Evolutionary conservation across 2,797 vertebrate genomes (phyloP).

Genomic region (Sebastes steindachneri): DNA sequence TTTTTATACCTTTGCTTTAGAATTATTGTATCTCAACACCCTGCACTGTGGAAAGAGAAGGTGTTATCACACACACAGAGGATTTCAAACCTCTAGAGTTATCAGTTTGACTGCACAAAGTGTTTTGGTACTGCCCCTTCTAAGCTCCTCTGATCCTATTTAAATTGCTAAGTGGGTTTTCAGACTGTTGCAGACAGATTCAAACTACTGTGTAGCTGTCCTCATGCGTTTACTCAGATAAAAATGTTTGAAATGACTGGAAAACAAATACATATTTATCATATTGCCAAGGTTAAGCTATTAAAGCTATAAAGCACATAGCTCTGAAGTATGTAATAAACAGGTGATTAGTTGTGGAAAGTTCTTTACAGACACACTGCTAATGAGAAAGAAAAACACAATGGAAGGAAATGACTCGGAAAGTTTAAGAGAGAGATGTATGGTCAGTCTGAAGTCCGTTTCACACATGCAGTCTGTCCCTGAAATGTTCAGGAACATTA

Average conservation of each 20-base stretch:
- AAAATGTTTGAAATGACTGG: slow-evolving; percentile 15
- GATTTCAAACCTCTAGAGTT: slow-evolving; percentile 64
- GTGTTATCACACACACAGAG: slow-evolving; percentile 58
- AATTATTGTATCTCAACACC: slow-evolving; percentile 37
- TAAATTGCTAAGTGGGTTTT: slow-evolving; percentile 67
- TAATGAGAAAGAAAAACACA: neutral
- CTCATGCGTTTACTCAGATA: slow-evolving; percentile 17
- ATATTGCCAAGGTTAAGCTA: neutral
- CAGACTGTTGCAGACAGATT: slow-evolving; percentile 39
- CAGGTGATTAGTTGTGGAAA: neutral
- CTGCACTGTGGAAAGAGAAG: slow-evolving; percentile 37
- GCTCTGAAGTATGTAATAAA: neutral
- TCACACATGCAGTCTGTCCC: neutral
- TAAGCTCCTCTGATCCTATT: slow-evolving; percentile 73
- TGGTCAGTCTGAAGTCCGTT: neutral
- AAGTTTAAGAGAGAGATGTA: neutral
- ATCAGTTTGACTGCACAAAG: slow-evolving; percentile 70
- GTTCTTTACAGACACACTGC: neutral
- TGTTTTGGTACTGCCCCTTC: slow-evolving; percentile 63
- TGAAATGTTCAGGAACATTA: neutral
- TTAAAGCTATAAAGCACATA: neutral
- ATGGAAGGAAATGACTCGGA: neutral
- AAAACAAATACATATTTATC: slow-evolving; percentile 39
- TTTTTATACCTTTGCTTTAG: slow-evolving; percentile 31
- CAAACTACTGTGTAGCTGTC: slow-evolving; percentile 18